Evolutionary conservation across 2,113 vertebrate genomes (phyloP).

Genomic region (Axis porcinus): DNA sequence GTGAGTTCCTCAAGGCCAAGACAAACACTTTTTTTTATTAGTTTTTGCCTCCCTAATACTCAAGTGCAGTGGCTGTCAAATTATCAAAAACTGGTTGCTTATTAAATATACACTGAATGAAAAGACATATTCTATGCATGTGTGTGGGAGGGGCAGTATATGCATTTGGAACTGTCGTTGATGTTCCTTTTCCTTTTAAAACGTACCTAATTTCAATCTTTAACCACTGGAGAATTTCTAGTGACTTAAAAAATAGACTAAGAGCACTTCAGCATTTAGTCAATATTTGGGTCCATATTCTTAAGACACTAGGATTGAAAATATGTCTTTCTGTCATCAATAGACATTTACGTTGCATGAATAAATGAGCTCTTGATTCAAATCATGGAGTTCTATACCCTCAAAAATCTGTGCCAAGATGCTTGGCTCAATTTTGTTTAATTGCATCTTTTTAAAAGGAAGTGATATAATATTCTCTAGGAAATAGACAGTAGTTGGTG

Average conservation of each 20-base stretch:
- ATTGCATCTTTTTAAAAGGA: neutral
- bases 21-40: neutral
- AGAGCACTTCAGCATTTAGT: neutral
- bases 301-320: neutral
- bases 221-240: neutral
- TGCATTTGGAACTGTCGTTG: neutral
- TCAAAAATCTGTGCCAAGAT: neutral
- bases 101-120: neutral
- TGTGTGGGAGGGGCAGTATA: neutral
- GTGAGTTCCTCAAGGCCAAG: neutral
- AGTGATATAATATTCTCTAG: neutral
- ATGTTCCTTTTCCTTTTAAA: neutral
- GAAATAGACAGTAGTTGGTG: neutral
- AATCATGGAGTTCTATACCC: neutral
- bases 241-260: neutral
- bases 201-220: neutral
- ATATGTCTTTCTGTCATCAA: neutral
- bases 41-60: neutral
- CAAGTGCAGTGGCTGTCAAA: neutral
- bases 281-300: constrained; percentile 8
- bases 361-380: neutral
- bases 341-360: neutral
- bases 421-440: neutral
- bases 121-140: neutral
- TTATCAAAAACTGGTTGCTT: neutral